These are phyloP conservation scores for Mesorhabditis spiculigera DNA, from an alignment of 2,888 invertebrate species.

Conservation along the genomic window DNA sequence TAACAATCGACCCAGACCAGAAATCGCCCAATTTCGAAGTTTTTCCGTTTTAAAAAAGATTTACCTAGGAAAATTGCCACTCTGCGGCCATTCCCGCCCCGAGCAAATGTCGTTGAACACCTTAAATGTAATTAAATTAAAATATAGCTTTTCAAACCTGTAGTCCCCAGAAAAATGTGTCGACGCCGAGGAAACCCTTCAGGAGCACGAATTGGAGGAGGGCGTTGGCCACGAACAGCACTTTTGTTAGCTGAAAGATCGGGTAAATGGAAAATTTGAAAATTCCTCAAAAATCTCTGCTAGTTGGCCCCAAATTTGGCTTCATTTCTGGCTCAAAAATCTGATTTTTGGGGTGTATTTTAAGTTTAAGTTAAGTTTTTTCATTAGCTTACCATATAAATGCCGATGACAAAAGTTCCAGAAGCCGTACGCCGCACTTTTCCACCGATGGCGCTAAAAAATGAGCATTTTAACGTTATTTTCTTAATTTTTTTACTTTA, in stretches of 20 bases:
- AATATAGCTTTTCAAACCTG: no score
- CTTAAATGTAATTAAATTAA: no score
- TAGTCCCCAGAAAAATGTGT: slow-evolving; percentile 53
- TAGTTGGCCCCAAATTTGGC: neutral
- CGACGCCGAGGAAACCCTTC: slow-evolving; percentile 52
- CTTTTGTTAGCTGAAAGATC: slow-evolving; percentile 44
- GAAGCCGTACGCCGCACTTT: slow-evolving; percentile 15
- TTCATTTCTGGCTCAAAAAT: neutral
- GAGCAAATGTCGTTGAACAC: slow-evolving; percentile 37
- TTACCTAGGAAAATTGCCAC: slow-evolving; percentile 51
- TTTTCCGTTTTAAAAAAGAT: neutral
- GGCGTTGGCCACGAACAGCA: slow-evolving; percentile 51
- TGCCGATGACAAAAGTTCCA: slow-evolving; percentile 20
- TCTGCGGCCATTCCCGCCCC: slow-evolving; percentile 56
- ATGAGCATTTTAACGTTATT: neutral
- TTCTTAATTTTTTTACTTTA: no score
- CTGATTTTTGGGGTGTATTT: neutral
- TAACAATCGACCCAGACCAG: no score
- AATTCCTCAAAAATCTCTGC: no score
- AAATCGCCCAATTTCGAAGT: no score
- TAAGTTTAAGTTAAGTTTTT: neutral
- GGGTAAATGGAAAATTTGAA: neutral
- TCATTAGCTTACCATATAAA: slow-evolving; percentile 40
- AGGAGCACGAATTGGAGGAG: slow-evolving; percentile 52
- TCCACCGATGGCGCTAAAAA: slow-evolving; percentile 9